Base-by-base conservation (phyloP, 2,888 invertebrate genomes). In the Chouioia cunea region DNA sequence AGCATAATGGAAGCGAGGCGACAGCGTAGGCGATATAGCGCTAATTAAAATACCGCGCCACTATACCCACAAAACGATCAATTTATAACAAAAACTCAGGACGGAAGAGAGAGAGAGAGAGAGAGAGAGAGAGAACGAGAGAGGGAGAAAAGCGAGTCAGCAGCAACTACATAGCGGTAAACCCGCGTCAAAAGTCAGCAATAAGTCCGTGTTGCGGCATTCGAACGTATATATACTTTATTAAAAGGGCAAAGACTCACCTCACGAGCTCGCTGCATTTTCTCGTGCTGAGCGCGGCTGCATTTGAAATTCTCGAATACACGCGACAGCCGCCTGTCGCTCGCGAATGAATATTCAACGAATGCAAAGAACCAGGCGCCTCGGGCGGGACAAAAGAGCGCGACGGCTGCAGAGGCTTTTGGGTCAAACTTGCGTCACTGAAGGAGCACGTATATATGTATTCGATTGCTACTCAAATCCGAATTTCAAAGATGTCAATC, bases 341-440 rank as follows among this genome's bases (percentile, higher is more conserved):
- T 74, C 74, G 71, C 65, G 75, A 78, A 79, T 81, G 79, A 79
- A 81, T 80, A 80, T 81, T 79, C 80, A 81, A 76, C 72, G 76
- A 76, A 80, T 81, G 80, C 79, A 79, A 80, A 80, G 76, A 75
- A 52, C 66, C 71, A n/a, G 50, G 47, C 8, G 64, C 54, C 36
- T 4, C 22, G 36, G 20, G 46, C n/a, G 44, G 59, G 59, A 66
- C 58, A 66, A 66, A 66, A 66, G 66, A 66, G 48, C 14, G 46
- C 18, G 47, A 15, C 44, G 53, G 43, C 36, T 36, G 36, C 36
- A 36, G n/a, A n/a, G 36, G 36, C 36, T 63, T 63, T 63, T 63
- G 44, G 63, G 63, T 63, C 63, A 63, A 63, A 63, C 63, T 63
- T 53, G 22, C 44, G 20, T 12, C 36, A 1, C 36, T 36, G 10